A percentile compares a stretch with the other conserved stretches of the same genome.
Conservation (phyloP, 2,888 invertebrate genomes). For the Limnephilus rhombicus region DNA sequence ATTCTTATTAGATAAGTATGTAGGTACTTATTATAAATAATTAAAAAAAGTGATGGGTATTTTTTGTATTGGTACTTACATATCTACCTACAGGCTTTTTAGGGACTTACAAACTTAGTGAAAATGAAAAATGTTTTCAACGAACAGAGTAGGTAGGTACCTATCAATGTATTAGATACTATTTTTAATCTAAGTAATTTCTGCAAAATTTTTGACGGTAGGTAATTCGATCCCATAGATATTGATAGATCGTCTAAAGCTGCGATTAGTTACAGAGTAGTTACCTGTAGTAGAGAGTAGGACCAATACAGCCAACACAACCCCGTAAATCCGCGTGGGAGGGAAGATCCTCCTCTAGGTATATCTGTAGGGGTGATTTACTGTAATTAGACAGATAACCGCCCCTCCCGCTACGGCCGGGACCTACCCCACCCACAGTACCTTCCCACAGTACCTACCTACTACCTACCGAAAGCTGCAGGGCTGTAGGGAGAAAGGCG, state of each 20-base stretch:
- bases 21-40: no score
- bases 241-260: background rate
- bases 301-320: background rate
- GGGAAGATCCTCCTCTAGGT: slow-evolving; percentile 22
- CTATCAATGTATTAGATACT: no score
- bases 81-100: no score
- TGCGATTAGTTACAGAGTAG: background rate
- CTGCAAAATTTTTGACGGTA: no score
- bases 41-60: no score
- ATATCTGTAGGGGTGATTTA: slow-evolving; percentile 70
- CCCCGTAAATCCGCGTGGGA: slow-evolving; percentile 9
- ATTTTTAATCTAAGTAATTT: no score
- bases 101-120: no score
- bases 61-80: no score
- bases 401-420: slow-evolving; percentile 30
- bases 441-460: background rate
- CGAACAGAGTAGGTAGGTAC: no score
- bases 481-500: background rate
- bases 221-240: background rate
- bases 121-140: no score
- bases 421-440: background rate
- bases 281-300: background rate
- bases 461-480: background rate
- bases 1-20: no score
- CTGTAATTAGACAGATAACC: slow-evolving; percentile 79